A percentile compares a stretch with the other conserved stretches of the same genome.
These are phyloP conservation scores for Ciconia stormi DNA, from an alignment of 2,113 vertebrate genomes.

Conservation along the genomic window DNA sequence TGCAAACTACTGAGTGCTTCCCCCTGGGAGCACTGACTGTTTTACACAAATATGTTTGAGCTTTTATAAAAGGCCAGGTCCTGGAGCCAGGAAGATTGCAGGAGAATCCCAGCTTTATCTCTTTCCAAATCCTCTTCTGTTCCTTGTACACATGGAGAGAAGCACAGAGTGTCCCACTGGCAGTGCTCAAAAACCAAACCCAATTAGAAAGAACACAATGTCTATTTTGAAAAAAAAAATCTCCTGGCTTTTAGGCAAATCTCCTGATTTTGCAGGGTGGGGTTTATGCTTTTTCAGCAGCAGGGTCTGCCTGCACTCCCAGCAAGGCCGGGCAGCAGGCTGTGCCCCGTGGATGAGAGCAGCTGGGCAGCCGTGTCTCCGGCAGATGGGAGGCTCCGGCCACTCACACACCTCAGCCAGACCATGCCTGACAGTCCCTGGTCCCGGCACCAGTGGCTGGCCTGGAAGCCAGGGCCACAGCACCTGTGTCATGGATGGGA, in stretches of 20 bases:
- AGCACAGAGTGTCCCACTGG: background rate
- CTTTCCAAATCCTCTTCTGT: conserved; percentile 18
- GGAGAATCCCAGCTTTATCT: conserved; percentile 19
- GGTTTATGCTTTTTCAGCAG: background rate
- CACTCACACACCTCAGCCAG: background rate
- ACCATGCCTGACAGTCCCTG: background rate
- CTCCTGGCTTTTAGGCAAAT: background rate
- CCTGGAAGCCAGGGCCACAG: background rate
- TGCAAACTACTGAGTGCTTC: background rate
- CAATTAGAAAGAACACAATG: background rate
- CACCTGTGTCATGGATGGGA: background rate
- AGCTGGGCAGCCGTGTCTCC: background rate
- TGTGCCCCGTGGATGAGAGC: background rate
- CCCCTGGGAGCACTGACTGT: background rate
- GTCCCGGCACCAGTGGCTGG: background rate
- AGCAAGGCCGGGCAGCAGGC: rapidly evolving
- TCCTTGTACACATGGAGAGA: background rate
- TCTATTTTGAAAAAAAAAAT: background rate
- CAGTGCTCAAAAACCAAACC: background rate
- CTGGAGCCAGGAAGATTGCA: background rate
- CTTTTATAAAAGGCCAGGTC: conserved; percentile 36
- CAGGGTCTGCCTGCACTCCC: background rate
- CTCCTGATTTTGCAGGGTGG: background rate
- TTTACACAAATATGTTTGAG: background rate
- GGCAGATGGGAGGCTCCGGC: conserved; percentile 10